phyloP scores from a whole-genome alignment of 2,888 invertebrate species.

The Nymphalis c-album region DNA sequence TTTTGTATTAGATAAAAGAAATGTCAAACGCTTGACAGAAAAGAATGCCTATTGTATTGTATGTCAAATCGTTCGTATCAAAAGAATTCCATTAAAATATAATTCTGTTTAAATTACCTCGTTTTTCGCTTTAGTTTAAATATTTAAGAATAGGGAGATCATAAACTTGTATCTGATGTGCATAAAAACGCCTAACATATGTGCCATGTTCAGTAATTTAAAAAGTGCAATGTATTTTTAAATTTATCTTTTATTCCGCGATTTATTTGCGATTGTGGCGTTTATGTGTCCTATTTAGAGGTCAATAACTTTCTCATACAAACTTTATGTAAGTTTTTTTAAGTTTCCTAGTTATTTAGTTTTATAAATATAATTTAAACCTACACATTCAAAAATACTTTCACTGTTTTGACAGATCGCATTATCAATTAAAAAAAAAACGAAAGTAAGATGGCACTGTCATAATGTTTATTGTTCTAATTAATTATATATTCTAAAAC shows the following conservation, averaged over 20 bases:
- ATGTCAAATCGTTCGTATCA: slow-evolving; percentile 10
- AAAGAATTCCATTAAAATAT: slow-evolving; percentile 16
- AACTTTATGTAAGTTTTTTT: slow-evolving; percentile 43
- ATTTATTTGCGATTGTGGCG: slow-evolving; percentile 40
- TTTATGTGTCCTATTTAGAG: slow-evolving; percentile 60
- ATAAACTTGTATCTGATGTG: slow-evolving; percentile 3
- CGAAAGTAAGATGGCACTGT: slow-evolving; percentile 26
- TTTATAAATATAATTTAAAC: not conserved
- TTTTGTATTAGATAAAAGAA: no score
- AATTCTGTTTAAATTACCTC: slow-evolving; percentile 16
- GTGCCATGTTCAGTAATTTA: not conserved
- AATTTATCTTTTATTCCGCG: slow-evolving; percentile 34
- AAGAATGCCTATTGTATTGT: not conserved
- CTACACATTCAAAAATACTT: slow-evolving; percentile 16
- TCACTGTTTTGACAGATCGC: slow-evolving; percentile 22
- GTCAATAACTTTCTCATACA: slow-evolving; percentile 52
- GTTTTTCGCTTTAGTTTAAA: slow-evolving; percentile 10
- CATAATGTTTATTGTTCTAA: no score
- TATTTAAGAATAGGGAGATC: slow-evolving; percentile 4
- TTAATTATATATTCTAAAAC: not conserved
- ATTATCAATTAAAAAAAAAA: slow-evolving; percentile 20
- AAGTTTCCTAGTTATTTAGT: not conserved
- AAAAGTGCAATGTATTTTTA: slow-evolving; percentile 6
- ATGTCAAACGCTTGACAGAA: not conserved
- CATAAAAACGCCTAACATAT: not conserved